A percentile compares a stretch with the other conserved stretches of the same genome.
Conservation (phyloP, 2,888 invertebrate species). For the Holacanthella duospinosa region DNA sequence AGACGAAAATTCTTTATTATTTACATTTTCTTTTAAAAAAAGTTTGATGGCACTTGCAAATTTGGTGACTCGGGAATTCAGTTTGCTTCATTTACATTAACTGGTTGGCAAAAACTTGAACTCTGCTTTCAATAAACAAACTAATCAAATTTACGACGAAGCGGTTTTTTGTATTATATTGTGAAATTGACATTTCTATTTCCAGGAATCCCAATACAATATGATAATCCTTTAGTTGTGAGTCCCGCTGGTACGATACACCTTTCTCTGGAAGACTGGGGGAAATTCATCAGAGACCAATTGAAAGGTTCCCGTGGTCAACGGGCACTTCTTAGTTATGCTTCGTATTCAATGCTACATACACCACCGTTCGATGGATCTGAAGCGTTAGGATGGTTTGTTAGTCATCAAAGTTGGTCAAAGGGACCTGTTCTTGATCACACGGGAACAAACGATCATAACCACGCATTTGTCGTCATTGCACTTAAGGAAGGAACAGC, state of each 20-base stretch:
- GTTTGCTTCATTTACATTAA: no score
- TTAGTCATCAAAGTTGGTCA: neutral
- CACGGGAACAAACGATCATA: neutral
- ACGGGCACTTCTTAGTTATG: neutral
- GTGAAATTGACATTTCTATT: no score
- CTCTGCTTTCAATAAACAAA: no score
- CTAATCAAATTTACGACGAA: no score
- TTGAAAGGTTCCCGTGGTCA: neutral
- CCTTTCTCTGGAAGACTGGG: neutral
- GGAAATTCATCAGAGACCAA: neutral
- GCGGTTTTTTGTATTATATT: no score
- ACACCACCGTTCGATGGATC: neutral
- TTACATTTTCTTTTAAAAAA: no score
- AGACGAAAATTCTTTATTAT: no score
- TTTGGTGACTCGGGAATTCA: no score
- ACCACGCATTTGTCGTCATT: neutral
- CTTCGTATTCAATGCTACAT: neutral
- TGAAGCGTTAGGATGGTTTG: neutral
- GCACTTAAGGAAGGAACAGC: neutral
- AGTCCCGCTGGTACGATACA: neutral
- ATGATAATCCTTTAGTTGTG: neutral
- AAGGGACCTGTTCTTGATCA: neutral
- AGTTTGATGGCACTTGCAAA: no score
- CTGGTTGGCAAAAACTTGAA: no score
- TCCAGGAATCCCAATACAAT: neutral